These are phyloP conservation scores for Apamea monoglypha DNA, from an alignment of 2,888 invertebrate genomes.

Conservation along the genomic window DNA sequence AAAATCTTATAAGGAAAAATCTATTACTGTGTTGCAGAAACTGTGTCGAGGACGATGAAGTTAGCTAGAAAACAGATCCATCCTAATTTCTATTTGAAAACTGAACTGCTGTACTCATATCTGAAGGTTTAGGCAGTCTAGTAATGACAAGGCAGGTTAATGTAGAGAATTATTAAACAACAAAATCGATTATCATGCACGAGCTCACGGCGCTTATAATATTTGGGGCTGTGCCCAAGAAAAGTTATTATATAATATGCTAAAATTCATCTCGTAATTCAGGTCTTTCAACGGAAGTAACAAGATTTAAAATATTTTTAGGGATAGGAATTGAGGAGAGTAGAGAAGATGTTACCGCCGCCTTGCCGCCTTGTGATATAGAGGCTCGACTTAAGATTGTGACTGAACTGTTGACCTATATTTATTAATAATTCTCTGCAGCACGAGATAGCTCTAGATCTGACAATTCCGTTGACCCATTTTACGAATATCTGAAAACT, in stretches of 20 bases:
- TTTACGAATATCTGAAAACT: constrained; percentile 33
- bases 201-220: neutral
- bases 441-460: constrained; percentile 23
- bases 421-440: constrained; percentile 32
- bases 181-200: constrained; percentile 26
- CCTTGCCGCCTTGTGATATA: neutral
- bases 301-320: neutral
- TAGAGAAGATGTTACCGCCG: constrained; percentile 2
- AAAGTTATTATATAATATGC: neutral
- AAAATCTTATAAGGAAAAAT: constrained; percentile 50
- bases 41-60: constrained; percentile 75
- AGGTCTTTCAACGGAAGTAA: constrained; percentile 5
- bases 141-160: constrained; percentile 20
- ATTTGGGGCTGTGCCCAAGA: neutral
- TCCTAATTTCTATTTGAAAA: constrained; percentile 51
- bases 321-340: neutral
- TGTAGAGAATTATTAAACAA: constrained; percentile 35
- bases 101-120: constrained; percentile 14
- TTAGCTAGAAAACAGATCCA: constrained; percentile 73
- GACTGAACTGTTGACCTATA: constrained; percentile 39
- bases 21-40: constrained; percentile 60
- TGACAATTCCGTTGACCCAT: constrained; percentile 36
- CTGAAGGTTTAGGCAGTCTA: constrained; percentile 11
- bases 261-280: neutral
- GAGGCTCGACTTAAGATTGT: constrained; percentile 10